phyloP scores from a whole-genome alignment of 2,797 vertebrate species.

The Sciurus vulgaris region DNA sequence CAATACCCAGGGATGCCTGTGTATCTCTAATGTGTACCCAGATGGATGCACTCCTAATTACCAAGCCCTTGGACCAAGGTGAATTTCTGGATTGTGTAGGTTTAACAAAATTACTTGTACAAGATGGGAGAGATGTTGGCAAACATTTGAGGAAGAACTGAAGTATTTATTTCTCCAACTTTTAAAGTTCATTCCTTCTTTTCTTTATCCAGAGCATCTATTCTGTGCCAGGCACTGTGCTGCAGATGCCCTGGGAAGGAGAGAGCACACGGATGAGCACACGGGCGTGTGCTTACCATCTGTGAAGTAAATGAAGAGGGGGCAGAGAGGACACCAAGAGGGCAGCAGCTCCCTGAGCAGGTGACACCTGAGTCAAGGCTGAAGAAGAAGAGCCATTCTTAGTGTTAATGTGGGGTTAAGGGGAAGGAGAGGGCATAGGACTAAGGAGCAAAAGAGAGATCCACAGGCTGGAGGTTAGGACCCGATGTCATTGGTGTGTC shows the following conservation, averaged over 20 bases:
- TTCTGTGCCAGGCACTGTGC: neutral
- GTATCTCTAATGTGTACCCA: neutral
- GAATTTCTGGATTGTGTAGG: neutral
- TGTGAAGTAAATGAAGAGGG: neutral
- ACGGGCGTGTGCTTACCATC: neutral
- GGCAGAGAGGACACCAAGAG: neutral
- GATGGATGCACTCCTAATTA: neutral
- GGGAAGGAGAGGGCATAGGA: neutral
- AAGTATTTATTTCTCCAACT: neutral
- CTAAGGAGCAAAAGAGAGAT: neutral
- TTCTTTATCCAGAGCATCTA: neutral
- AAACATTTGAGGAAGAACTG: slow-evolving; percentile 15
- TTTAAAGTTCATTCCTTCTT: neutral
- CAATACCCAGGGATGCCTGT: neutral
- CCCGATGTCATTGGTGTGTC: too few relatives aligned
- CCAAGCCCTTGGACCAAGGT: neutral
- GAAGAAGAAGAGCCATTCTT: neutral
- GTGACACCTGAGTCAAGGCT: neutral
- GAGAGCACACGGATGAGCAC: neutral
- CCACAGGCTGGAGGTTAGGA: neutral
- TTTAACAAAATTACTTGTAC: slow-evolving; percentile 28
- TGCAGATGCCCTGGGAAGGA: neutral
- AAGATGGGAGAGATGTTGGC: neutral
- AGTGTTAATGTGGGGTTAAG: neutral
- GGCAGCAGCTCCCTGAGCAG: neutral